Conservation (phyloP, 35 echinoderm and acorn worm genomes). For the Strongylocentrotus purpuratus region DNA sequence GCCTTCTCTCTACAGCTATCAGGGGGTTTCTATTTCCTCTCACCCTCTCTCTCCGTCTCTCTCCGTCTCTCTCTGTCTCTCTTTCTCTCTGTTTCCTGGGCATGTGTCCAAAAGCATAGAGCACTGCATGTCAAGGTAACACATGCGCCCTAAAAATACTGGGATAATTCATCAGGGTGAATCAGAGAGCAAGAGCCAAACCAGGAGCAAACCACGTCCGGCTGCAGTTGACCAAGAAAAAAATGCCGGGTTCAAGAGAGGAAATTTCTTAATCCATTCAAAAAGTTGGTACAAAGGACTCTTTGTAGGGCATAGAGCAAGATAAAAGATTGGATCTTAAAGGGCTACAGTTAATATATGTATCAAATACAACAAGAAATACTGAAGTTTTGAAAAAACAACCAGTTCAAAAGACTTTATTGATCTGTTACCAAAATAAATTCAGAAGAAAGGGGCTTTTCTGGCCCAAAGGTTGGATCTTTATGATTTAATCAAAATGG, state of each 20-base stretch:
- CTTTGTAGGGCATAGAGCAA: background rate
- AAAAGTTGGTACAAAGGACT: background rate
- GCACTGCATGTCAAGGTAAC: background rate
- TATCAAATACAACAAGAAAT: too few relatives aligned
- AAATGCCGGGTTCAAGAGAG: background rate
- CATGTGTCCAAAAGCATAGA: background rate
- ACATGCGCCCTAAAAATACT: background rate
- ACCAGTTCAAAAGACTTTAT: too few relatives aligned
- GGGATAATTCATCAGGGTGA: background rate
- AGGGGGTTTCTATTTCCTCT: background rate
- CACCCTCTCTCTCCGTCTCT: background rate
- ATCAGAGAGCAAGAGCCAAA: background rate
- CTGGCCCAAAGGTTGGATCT: too few relatives aligned
- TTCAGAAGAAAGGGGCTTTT: too few relatives aligned
- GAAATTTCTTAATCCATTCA: background rate
- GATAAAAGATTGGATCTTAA: background rate
- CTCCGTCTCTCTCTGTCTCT: too few relatives aligned
- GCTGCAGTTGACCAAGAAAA: background rate
- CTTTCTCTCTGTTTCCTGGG: background rate
- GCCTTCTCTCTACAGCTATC: background rate
- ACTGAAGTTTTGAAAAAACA: too few relatives aligned
- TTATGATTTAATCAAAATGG: too few relatives aligned
- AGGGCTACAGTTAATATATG: too few relatives aligned
- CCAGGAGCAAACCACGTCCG: background rate
- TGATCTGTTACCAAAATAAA: too few relatives aligned